Evolutionary conservation across 2,113 vertebrate genomes (phyloP), one percentile per base, ranked within the genome.

Genomic region (Jaculus jaculus): DNA sequence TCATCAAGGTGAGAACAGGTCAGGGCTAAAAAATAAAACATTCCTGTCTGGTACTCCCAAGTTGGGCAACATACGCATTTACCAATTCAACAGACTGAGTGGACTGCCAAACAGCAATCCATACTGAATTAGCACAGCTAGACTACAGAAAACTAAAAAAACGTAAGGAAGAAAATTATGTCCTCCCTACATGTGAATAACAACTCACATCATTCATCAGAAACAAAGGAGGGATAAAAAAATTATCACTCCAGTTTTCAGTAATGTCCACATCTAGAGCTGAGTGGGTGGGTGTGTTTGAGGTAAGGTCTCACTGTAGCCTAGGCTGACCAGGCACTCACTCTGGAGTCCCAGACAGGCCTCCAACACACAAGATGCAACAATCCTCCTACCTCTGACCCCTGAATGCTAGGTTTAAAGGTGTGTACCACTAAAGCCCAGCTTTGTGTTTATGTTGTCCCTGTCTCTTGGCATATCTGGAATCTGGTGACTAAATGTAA

Each of bases 121-220:
- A 71, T 20, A 71, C 11, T 17, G 80, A 84, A 21, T 73, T 30
- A 58, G 37, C 32, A 86, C 3, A 78, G 34, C 68, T 63, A 85
- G 84, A 23, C 11, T 87, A 75, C 60, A 71, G 58, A 90, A 94
- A 92, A 77, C 24, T 72, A 34, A 79, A 69, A 75, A 87, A 90
- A 77, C 75, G 47, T 60, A 84, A 75, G 32, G 42, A 89, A 23
- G 75, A 32, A 89, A 72, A 66, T 6, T 13, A 81, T 39, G 47
- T 21, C 66, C 77, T 89, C 71, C 26, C 63, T 66, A 28, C 1
- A 51, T 23, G 9, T 16, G 75, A 30, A 54, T 12, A 51, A 65
- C 21, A 68, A 80, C 26, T 74, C 24, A 88, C 84, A 73, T 60
- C 80, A 84, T 86, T 90, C 11, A 18, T 84, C 47, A 90, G 51